Evolutionary conservation across 1,140 invertebrate genomes (phyloP).

Genomic region (Zaprionus tsacasi): DNA sequence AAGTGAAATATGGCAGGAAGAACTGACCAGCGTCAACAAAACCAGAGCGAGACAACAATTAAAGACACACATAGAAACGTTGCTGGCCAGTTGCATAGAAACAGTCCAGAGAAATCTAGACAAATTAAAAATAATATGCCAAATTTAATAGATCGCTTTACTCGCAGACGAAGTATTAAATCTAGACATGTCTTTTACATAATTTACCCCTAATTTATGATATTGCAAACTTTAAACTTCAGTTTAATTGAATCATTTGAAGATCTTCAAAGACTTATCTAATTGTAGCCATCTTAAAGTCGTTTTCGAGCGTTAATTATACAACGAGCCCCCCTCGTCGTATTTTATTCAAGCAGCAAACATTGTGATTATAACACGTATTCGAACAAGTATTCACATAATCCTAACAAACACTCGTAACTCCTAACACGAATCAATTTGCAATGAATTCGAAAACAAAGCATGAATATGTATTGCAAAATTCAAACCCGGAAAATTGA

Average conservation of each 20-base stretch:
- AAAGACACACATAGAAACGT: neutral
- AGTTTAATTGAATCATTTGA: conserved; percentile 5
- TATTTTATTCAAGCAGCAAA: neutral
- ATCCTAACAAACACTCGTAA: conserved; percentile 44
- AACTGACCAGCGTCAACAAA: conserved; percentile 28
- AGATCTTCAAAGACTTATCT: conserved; percentile 9
- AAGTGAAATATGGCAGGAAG: conserved; percentile 34
- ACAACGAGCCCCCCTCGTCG: conserved; percentile 5
- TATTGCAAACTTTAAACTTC: neutral
- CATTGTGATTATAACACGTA: conserved; percentile 48
- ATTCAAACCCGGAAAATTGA: conserved; percentile 58
- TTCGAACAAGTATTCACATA: conserved; percentile 32
- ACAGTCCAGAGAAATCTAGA: neutral
- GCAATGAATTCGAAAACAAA: conserved; percentile 41
- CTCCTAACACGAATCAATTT: conserved; percentile 63
- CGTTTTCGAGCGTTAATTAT: conserved; percentile 17
- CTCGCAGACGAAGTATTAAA: neutral
- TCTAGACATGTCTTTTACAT: neutral
- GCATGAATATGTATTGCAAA: conserved; percentile 22
- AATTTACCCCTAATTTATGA: neutral
- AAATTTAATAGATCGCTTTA: neutral
- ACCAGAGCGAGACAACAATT: conserved; percentile 8
- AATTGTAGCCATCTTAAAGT: neutral
- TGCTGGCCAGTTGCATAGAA: conserved; percentile 16
- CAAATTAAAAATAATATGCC: neutral